Base-by-base conservation (phyloP, 2,113 vertebrate genomes). In the Eulemur macaco region DNA sequence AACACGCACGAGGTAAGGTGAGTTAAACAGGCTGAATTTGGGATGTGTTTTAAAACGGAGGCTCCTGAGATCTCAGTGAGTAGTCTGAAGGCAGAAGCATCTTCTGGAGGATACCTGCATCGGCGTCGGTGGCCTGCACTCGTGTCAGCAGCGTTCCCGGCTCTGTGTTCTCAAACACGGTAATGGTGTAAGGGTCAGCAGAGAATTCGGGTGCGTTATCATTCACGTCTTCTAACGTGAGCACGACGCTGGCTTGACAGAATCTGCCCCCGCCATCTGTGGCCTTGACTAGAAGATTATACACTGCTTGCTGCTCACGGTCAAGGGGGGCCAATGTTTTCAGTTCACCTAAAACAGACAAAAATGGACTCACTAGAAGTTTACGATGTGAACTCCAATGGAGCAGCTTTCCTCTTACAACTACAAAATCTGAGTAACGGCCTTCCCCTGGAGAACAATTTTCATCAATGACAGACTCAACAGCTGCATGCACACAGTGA, bases 111-210 rank as follows among this genome's bases (percentile, higher is more conserved):
- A 42, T 98, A 99, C 99, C 99, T 86, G 98, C 76, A 93, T 99
- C 99, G 0, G 98, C 95, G 71, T 99, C 99, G 0, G 98, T 99
- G 45, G 99, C 99, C 96, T 99, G 99, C 60, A 99, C 99, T 93
- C 99, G 99, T 1, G 99, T 99, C 97, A 99, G 82, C 8, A 98
- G 98, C 0, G 99, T 99, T 95, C 99, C 99, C 0, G 98, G 98
- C 96, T 99, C 99, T 0, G 99, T 99, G 98, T 99, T 99, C 98
- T 99, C 99, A 60, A 99, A 99, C 23, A 99, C 99, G 0, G 99
- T 99, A 71, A 99, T 97, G 97, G 99, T 97, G 90, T 99, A 99
- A 3, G 99, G 98, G 86, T 99, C 99, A 11, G 99, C 98, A 12
- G 99, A 98, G 97, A 99, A 99, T 90, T 99, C 99, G 0, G 99